Conservation (phyloP, 1,140 invertebrate species). For the Galleria mellonella region DNA sequence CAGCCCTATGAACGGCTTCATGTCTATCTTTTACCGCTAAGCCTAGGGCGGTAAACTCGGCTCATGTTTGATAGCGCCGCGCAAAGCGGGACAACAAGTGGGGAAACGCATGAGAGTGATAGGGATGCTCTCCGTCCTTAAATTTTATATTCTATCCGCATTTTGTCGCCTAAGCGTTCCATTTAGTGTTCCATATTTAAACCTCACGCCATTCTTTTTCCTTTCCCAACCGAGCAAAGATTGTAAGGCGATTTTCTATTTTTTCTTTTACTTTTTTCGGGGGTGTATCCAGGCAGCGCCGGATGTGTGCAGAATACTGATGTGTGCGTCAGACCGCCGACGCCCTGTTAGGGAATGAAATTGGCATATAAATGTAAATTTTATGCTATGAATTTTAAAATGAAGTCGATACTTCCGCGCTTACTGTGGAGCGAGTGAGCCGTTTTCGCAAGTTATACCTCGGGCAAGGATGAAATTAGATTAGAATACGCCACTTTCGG, state of each 20-base stretch:
- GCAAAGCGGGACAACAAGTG: slow-evolving; percentile 36
- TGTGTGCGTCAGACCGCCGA: slow-evolving; percentile 64
- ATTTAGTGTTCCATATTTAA: slow-evolving; percentile 74
- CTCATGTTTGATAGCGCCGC: slow-evolving; percentile 55
- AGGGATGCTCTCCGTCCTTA: slow-evolving; percentile 50
- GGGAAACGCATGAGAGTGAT: slow-evolving; percentile 17
- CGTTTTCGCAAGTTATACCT: slow-evolving; percentile 55
- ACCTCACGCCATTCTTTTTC: slow-evolving; percentile 61
- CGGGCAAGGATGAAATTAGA: slow-evolving; percentile 61
- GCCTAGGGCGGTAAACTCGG: slow-evolving; percentile 63
- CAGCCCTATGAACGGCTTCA: slow-evolving; percentile 48
- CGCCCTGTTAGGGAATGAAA: slow-evolving; percentile 70
- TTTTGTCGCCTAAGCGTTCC: slow-evolving; percentile 73
- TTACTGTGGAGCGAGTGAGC: slow-evolving; percentile 38
- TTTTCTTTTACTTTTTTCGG: slow-evolving; percentile 38
- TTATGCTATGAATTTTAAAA: slow-evolving; percentile 75
- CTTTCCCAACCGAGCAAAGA: slow-evolving; percentile 49
- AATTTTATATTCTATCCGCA: slow-evolving; percentile 74
- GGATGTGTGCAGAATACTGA: slow-evolving; percentile 65
- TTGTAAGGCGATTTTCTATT: slow-evolving; percentile 58
- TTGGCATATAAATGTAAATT: slow-evolving; percentile 75
- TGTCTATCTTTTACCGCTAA: slow-evolving; percentile 73
- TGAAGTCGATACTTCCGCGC: slow-evolving; percentile 68
- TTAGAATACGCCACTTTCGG: slow-evolving; percentile 52
- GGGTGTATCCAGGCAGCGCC: slow-evolving; percentile 36